A percentile compares a stretch with the other conserved stretches of the same genome.
phyloP scores from a whole-genome alignment of 2,113 vertebrate species.

The Dasyornis broadbenti region DNA sequence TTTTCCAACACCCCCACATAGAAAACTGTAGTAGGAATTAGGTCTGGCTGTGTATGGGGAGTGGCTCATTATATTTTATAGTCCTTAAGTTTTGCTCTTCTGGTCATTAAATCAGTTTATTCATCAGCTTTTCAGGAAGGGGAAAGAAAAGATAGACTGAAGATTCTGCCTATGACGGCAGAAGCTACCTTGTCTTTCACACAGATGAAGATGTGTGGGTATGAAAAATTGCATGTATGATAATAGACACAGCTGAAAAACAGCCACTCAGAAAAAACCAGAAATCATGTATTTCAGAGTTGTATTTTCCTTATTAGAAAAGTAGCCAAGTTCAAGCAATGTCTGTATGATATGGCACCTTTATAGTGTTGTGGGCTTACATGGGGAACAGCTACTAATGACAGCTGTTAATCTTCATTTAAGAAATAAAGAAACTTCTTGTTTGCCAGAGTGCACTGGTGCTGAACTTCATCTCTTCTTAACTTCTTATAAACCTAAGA shows the following conservation, averaged over 20 bases:
- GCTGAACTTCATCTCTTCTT: neutral
- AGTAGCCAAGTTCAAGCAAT: neutral
- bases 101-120: neutral
- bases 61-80: neutral
- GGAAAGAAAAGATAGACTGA: neutral
- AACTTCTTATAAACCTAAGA: neutral
- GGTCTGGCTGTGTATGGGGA: neutral
- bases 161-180: neutral
- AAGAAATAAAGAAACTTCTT: neutral
- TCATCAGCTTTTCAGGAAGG: neutral
- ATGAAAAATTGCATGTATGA: neutral
- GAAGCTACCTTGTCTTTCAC: neutral
- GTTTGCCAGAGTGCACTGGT: neutral
- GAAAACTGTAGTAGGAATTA: neutral
- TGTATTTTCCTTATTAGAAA: neutral
- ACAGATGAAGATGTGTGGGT: fast-evolving
- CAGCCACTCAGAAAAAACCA: too few species aligned
- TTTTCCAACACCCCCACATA: neutral
- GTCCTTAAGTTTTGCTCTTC: neutral
- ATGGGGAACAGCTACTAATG: neutral
- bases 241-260: neutral
- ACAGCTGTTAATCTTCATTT: neutral
- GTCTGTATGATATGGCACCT: neutral
- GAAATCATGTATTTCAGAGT: neutral
- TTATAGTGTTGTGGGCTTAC: neutral